Base-by-base conservation (phyloP, 2,113 vertebrate species). In the Anhinga rufa region DNA sequence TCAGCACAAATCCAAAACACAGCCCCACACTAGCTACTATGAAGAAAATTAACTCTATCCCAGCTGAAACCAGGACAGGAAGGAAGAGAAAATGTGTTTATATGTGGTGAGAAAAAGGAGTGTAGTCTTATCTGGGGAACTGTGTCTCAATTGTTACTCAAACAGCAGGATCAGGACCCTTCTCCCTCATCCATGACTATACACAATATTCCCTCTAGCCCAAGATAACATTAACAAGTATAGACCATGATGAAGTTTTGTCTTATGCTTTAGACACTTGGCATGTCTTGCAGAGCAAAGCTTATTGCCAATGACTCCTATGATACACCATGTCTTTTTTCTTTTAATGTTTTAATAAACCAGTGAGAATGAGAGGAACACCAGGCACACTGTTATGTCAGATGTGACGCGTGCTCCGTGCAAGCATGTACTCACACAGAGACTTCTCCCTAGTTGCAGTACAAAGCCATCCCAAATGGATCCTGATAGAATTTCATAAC, bases 331-430 rank as follows among this genome's bases (percentile, higher is more conserved):
- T 18, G 12, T 14, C 22, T 46, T 68, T 54, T 61, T 46, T 36
- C 72, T 38, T 38, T 3, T 13, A 0, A 6, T 40, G 16, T 77
- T 95, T 93, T 61, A 51, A 25, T 72, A 76, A 75, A 17, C 17
- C 38, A 70, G 21, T 8, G 49, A 49, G 66, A 52, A 16, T n/a
- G 66, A 92, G 90, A 83, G 51, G 78, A 93, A 31, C 58, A 72
- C 7, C 77, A 91, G 77, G 29, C 75, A 77, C 64, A 49, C 28
- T 79, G 82, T 76, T 74, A 61, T 55, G 77, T 70, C 90, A 71
- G 20, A 10, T 11, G 52, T 65, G 84, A 32, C 0, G 1, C 32
- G 69, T 75, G 70, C 69, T 76, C 31, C 0, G 0, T 69, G 65
- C 65, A 13, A 61, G 25, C 44, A 24, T 18, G 24, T 28, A 2